Evolutionary conservation across 2,113 vertebrate genomes (phyloP).

Genomic region (Mellivora capensis): DNA sequence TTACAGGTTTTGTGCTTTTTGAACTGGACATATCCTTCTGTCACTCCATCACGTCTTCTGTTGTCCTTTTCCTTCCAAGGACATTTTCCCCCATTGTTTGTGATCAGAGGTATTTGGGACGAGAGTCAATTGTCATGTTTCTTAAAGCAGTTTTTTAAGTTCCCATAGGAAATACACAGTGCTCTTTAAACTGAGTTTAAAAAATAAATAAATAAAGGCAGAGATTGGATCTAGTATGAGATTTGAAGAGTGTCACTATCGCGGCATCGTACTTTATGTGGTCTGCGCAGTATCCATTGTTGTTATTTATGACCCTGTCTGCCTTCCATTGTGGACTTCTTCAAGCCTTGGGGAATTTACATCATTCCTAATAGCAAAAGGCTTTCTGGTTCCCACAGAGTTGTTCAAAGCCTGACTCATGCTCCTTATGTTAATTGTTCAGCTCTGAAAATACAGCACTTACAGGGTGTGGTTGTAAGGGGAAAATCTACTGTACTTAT

Average conservation of each 20-base stretch:
- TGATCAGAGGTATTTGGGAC: constrained; percentile 77
- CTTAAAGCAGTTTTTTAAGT: constrained; percentile 77
- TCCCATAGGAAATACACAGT: constrained; percentile 82
- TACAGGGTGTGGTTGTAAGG: constrained; percentile 86
- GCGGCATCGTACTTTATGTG: constrained; percentile 62
- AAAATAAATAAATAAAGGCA: constrained; percentile 73
- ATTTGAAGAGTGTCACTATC: constrained; percentile 77
- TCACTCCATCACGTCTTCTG: constrained; percentile 77
- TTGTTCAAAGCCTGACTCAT: constrained; percentile 91
- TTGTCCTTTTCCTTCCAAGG: constrained; percentile 75
- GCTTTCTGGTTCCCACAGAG: constrained; percentile 91
- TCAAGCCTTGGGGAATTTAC: constrained; percentile 90
- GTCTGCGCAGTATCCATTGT: constrained; percentile 77
- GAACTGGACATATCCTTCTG: constrained; percentile 76
- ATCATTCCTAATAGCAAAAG: constrained; percentile 90
- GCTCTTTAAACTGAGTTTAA: constrained; percentile 69
- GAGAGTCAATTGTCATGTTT: constrained; percentile 76
- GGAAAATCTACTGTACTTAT: constrained; percentile 87
- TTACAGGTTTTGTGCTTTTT: constrained; percentile 73
- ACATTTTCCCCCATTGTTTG: constrained; percentile 79
- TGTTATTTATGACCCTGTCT: constrained; percentile 85
- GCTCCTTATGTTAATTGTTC: constrained; percentile 91
- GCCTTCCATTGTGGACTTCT: constrained; percentile 85
- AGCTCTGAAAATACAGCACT: constrained; percentile 88
- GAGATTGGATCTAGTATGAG: constrained; percentile 72